These are phyloP conservation scores for Sceloporus tristichus DNA, from an alignment of 2,113 vertebrate species.

Conservation along the genomic window DNA sequence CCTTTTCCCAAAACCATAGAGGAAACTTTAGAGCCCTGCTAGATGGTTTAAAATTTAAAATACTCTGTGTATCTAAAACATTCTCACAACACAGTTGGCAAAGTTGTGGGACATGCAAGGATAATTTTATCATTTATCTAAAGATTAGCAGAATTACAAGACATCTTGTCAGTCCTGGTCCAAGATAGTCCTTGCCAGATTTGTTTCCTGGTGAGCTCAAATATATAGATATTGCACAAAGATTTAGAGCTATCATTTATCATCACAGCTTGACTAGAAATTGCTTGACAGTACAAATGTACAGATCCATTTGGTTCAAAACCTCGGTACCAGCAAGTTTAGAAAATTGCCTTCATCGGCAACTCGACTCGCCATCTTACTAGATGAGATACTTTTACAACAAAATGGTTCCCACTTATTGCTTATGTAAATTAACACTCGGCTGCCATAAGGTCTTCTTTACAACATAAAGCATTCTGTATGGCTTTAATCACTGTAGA, in stretches of 20 bases:
- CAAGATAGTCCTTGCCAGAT: background rate
- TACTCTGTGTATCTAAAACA: background rate
- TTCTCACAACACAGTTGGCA: background rate
- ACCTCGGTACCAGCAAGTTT: background rate
- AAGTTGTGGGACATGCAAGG: background rate
- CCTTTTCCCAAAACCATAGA: background rate
- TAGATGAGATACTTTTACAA: background rate
- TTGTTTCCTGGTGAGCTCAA: conserved; percentile 13
- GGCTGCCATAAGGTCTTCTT: background rate
- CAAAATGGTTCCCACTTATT: conserved; percentile 21
- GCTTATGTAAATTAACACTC: conserved; percentile 14
- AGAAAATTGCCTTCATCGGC: conserved; percentile 6
- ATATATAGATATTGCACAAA: conserved; percentile 1
- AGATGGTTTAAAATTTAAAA: background rate
- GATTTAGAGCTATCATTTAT: conserved; percentile 28
- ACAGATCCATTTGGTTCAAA: conserved; percentile 18
- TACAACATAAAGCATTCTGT: conserved; percentile 7
- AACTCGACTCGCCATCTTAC: background rate
- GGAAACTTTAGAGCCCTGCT: background rate
- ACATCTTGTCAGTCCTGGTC: background rate
- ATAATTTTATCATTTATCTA: conserved; percentile 6
- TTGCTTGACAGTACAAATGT: conserved; percentile 12
- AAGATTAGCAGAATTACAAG: conserved; percentile 22
- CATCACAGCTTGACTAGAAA: conserved; percentile 15
- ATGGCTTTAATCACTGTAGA: background rate